Conservation (phyloP, 2,113 vertebrate species). For the Xyliphius kryptos region DNA sequence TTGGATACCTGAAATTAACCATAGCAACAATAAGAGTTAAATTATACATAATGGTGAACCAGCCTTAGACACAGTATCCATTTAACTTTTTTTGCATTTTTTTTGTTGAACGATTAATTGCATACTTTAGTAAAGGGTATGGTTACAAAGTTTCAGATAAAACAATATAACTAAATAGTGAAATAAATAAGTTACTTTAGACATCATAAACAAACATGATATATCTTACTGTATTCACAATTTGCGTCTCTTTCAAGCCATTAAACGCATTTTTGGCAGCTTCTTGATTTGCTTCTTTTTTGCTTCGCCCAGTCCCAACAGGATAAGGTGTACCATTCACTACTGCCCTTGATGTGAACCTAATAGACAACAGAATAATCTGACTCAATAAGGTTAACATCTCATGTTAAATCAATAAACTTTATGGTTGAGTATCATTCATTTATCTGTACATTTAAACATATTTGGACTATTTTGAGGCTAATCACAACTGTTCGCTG, state of each 20-base stretch:
- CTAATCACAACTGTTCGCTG: too few relatives aligned
- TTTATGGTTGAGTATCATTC: not conserved
- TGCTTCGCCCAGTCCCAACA: conserved; percentile 51
- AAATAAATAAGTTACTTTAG: too few relatives aligned
- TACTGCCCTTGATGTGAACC: conserved; percentile 51
- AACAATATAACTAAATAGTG: too few relatives aligned
- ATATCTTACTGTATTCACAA: conserved; percentile 38
- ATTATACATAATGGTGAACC: not conserved
- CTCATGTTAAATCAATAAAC: not conserved
- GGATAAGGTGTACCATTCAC: conserved; percentile 47
- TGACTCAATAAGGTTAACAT: not conserved
- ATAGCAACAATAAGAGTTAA: not conserved
- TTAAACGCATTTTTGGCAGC: conserved; percentile 57
- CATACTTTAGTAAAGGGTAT: too few relatives aligned
- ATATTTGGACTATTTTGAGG: too few relatives aligned
- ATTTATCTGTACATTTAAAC: too few relatives aligned
- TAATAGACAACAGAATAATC: conserved; percentile 21
- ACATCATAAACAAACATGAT: not conserved
- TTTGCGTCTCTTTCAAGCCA: conserved; percentile 10
- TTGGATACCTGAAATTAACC: not conserved
- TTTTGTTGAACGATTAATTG: too few relatives aligned
- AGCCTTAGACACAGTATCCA: not conserved
- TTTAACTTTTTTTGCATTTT: not conserved
- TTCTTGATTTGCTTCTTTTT: conserved; percentile 60
- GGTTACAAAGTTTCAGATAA: too few relatives aligned